These are phyloP conservation scores for Staurois parvus DNA, from an alignment of 2,797 vertebrate genomes.

Conservation along the genomic window DNA sequence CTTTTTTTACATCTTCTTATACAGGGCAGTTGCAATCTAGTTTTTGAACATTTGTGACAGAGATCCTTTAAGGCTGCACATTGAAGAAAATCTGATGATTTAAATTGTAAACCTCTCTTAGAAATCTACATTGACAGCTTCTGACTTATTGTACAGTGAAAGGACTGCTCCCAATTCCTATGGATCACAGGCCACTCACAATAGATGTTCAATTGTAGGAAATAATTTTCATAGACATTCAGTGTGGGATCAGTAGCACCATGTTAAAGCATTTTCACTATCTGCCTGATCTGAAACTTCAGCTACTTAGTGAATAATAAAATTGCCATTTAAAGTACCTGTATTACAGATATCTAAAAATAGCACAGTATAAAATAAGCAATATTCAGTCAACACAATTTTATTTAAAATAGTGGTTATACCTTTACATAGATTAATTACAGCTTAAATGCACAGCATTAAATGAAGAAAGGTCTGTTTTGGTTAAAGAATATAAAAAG, in stretches of 20 bases:
- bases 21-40: neutral
- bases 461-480: neutral
- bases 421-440: neutral
- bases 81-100: neutral
- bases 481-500: slow-evolving; percentile 24
- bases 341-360: neutral
- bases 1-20: neutral
- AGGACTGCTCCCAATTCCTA: too few relatives aligned
- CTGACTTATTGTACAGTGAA: neutral
- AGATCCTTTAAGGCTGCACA: neutral
- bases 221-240: too few relatives aligned
- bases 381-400: neutral
- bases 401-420: neutral
- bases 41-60: neutral
- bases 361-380: neutral
- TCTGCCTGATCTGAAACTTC: neutral
- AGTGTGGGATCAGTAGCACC: too few relatives aligned
- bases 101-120: neutral
- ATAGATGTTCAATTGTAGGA: too few relatives aligned
- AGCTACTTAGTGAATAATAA: neutral
- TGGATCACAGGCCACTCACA: too few relatives aligned
- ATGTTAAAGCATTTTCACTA: too few relatives aligned
- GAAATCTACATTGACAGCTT: neutral
- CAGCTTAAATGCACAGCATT: slow-evolving; percentile 2
- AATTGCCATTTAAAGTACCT: too few relatives aligned